Percentiles rank a stretch among this genome's conserved stretches.
Conservation (phyloP, 2,113 vertebrate species). For the Vireo altiloquus region DNA sequence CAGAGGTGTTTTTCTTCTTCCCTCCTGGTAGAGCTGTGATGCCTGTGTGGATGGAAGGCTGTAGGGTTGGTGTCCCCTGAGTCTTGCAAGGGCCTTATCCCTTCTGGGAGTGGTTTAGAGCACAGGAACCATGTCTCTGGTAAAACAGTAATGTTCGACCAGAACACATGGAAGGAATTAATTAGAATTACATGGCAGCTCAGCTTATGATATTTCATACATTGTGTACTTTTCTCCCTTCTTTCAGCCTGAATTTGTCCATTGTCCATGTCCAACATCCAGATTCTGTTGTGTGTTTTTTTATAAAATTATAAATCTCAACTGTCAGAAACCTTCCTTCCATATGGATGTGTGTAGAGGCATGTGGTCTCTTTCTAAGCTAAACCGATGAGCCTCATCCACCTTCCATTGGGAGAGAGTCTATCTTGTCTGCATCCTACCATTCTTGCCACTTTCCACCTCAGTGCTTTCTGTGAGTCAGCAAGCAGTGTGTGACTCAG, state of each 20-base stretch:
- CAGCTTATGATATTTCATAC: not conserved
- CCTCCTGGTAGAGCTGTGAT: not conserved
- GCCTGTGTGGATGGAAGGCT: not conserved
- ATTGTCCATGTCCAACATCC: not conserved
- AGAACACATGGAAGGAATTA: not conserved
- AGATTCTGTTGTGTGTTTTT: not conserved
- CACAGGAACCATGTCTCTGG: not conserved
- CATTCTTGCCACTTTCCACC: slow-evolving; percentile 9
- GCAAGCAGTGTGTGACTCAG: slow-evolving; percentile 16
- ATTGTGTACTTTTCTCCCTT: not conserved
- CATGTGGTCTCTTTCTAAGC: not conserved
- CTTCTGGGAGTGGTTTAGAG: not conserved
- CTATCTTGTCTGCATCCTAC: not conserved
- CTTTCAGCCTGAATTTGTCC: not conserved
- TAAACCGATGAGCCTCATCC: not conserved
- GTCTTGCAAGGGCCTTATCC: not conserved
- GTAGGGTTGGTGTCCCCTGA: not conserved
- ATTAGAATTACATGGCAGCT: not conserved
- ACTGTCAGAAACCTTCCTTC: not conserved
- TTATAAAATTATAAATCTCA: not conserved
- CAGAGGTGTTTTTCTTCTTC: not conserved
- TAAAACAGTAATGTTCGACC: not conserved
- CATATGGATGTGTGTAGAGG: not conserved
- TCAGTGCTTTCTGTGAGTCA: slow-evolving; percentile 30
- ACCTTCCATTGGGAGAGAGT: not conserved